Conservation (phyloP, 2,113 vertebrate genomes). For the Ciconia stormi region DNA sequence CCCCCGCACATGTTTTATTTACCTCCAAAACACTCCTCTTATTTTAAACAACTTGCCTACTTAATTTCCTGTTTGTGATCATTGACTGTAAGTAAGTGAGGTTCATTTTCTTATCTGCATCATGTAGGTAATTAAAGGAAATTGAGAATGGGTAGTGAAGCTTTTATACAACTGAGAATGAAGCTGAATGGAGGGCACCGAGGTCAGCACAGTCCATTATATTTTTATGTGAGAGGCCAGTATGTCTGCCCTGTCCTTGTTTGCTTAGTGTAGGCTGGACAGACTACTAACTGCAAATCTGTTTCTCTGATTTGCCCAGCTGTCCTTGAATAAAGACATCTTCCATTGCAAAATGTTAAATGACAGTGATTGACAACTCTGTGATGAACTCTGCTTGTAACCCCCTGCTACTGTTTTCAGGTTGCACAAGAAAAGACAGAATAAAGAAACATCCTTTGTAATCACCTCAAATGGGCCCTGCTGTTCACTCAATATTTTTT, state of each 20-base stretch:
- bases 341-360: slow-evolving; percentile 81
- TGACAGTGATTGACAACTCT: slow-evolving; percentile 85
- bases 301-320: slow-evolving; percentile 87
- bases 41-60: slow-evolving; percentile 81
- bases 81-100: slow-evolving; percentile 78
- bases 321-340: slow-evolving; percentile 85
- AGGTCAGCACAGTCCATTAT: slow-evolving; percentile 85
- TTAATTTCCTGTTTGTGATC: slow-evolving; percentile 86
- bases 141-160: slow-evolving; percentile 87
- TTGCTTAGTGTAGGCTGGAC: slow-evolving; percentile 84
- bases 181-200: slow-evolving; percentile 82
- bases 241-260: slow-evolving; percentile 80
- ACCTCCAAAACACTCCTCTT: slow-evolving; percentile 73
- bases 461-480: slow-evolving; percentile 80
- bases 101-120: slow-evolving; percentile 89
- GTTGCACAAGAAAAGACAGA: slow-evolving; percentile 79
- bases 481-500: slow-evolving; percentile 79
- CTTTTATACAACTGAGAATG: slow-evolving; percentile 84
- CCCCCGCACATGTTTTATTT: slow-evolving; percentile 70
- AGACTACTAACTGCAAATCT: slow-evolving; percentile 85
- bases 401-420: slow-evolving; percentile 85
- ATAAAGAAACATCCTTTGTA: slow-evolving; percentile 84
- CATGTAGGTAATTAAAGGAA: slow-evolving; percentile 90
- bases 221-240: slow-evolving; percentile 80
- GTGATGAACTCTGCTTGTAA: slow-evolving; percentile 81